Conservation (phyloP, 2,888 invertebrate species). For the Tenodera sinensis region DNA sequence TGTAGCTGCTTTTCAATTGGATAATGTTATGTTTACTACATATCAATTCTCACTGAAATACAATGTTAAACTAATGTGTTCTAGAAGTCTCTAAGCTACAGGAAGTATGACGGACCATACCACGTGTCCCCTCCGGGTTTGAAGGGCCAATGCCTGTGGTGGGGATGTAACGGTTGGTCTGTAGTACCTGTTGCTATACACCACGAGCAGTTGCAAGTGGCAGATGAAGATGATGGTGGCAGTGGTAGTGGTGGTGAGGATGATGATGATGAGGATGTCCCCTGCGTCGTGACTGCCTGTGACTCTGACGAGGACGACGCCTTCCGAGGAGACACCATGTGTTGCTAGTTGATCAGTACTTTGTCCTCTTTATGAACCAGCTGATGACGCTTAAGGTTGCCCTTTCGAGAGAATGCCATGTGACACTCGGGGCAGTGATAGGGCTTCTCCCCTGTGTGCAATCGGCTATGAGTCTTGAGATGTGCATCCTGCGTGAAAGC, state of each 20-base stretch:
- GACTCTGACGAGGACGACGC: neutral
- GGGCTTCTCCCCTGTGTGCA: slow-evolving; percentile 7
- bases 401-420: slow-evolving; percentile 6
- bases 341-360: neutral
- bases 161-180: neutral
- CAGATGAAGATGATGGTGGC: neutral
- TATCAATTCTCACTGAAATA: too few relatives aligned
- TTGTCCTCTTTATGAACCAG: neutral
- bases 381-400: neutral
- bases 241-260: too few relatives aligned
- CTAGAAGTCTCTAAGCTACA: neutral
- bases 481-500: slow-evolving; percentile 11
- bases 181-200: neutral
- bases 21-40: neutral
- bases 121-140: neutral
- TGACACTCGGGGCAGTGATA: neutral
- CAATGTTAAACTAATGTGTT: too few relatives aligned
- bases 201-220: neutral
- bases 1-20: neutral
- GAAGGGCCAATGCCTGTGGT: neutral
- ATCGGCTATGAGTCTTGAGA: slow-evolving; percentile 1
- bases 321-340: neutral
- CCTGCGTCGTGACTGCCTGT: neutral
- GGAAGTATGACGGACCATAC: neutral
- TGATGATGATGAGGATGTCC: neutral